Evolutionary conservation across 1,140 invertebrate species (phyloP).

Genomic region (Lucilia sericata): DNA sequence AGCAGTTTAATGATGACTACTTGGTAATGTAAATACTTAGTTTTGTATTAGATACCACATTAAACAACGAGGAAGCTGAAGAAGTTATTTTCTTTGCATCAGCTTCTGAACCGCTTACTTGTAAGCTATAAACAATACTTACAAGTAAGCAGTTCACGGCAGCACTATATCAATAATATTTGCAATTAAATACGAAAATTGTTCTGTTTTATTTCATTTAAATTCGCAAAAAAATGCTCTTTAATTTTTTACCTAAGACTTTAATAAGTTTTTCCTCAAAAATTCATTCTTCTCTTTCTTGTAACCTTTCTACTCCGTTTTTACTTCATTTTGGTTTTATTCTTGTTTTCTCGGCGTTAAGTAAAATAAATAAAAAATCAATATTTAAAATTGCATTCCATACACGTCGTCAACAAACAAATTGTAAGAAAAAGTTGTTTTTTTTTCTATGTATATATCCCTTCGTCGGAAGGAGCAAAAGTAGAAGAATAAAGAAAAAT

Average conservation of each 20-base stretch:
- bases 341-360: not conserved
- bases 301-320: not conserved
- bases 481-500: not conserved
- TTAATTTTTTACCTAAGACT: not conserved
- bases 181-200: too few species aligned
- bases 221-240: not conserved
- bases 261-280: not conserved
- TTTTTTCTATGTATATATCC: not conserved
- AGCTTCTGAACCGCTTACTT: too few species aligned
- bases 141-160: too few species aligned
- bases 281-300: not conserved
- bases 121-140: too few species aligned
- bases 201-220: too few species aligned
- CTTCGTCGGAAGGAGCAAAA: not conserved
- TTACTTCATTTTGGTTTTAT: not conserved
- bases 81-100: too few species aligned
- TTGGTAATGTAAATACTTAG: too few species aligned
- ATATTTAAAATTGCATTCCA: constrained; percentile 44
- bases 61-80: too few species aligned
- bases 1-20: too few species aligned
- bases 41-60: too few species aligned
- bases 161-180: too few species aligned
- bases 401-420: constrained; percentile 42
- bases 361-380: constrained; percentile 31
- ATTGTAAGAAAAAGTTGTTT: constrained; percentile 40